Evolutionary conservation across 2,113 vertebrate species (phyloP).

Genomic region (Pelodiscus sinensis): DNA sequence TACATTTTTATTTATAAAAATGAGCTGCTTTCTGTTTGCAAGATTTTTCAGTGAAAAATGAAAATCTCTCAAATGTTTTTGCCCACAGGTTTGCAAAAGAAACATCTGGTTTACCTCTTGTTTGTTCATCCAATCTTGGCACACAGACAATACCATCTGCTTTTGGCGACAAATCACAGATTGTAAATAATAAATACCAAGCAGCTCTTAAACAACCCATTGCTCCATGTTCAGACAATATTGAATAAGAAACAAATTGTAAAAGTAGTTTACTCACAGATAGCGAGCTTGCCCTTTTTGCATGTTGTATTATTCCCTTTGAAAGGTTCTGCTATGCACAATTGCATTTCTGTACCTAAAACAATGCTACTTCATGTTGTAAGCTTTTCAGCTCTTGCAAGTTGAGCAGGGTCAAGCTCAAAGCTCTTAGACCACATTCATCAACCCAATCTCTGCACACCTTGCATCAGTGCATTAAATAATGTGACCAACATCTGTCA

Average conservation of each 20-base stretch:
- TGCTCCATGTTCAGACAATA: background rate
- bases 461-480: background rate
- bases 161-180: slow-evolving; percentile 26
- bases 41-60: background rate
- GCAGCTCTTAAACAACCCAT: slow-evolving; percentile 51
- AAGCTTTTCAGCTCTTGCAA: background rate
- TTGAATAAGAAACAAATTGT: background rate
- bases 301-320: background rate
- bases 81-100: background rate
- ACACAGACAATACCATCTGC: background rate
- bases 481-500: background rate
- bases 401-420: background rate
- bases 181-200: slow-evolving; percentile 8
- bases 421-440: background rate
- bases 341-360: background rate
- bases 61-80: background rate
- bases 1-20: background rate
- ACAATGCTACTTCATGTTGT: background rate
- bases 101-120: background rate
- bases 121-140: slow-evolving; percentile 8
- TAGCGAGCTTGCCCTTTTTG: too few relatives aligned
- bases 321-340: slow-evolving; percentile 11
- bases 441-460: background rate
- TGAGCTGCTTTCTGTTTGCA: background rate
- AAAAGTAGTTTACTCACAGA: background rate